Percentiles rank a stretch among this genome's conserved stretches.
phyloP scores from a whole-genome alignment of 2,797 vertebrate species.

The Caiman crocodilus region DNA sequence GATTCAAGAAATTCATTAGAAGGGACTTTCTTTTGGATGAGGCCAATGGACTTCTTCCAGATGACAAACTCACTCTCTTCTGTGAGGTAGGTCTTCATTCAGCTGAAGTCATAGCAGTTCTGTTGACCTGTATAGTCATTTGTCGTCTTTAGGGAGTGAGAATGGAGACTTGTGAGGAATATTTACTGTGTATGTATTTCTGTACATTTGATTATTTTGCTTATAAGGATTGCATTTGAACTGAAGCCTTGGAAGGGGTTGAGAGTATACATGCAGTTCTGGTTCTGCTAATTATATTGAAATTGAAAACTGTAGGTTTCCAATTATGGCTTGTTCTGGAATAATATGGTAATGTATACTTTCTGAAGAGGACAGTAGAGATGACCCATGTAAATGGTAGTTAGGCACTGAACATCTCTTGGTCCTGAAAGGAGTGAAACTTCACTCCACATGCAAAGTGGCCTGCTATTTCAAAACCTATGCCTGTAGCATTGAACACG shows the following conservation, averaged over 20 bases:
- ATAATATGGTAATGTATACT: not conserved
- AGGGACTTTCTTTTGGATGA: slow-evolving; percentile 93
- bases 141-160: slow-evolving; percentile 27
- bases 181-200: not conserved
- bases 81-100: slow-evolving; percentile 86
- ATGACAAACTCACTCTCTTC: slow-evolving; percentile 93
- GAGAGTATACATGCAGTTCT: too few relatives aligned
- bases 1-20: slow-evolving; percentile 94
- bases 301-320: not conserved
- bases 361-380: not conserved
- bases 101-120: slow-evolving; percentile 8
- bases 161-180: not conserved
- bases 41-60: slow-evolving; percentile 90
- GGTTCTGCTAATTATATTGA: not conserved
- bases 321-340: not conserved
- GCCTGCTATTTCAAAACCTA: not conserved
- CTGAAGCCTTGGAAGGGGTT: too few relatives aligned
- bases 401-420: not conserved
- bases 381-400: not conserved
- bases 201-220: not conserved
- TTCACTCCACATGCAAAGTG: not conserved
- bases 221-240: not conserved
- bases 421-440: not conserved
- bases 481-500: not conserved
- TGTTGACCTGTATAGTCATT: not conserved